Evolutionary conservation across 2,888 invertebrate species (phyloP).

Genomic region (Siphonodentalium dalli): DNA sequence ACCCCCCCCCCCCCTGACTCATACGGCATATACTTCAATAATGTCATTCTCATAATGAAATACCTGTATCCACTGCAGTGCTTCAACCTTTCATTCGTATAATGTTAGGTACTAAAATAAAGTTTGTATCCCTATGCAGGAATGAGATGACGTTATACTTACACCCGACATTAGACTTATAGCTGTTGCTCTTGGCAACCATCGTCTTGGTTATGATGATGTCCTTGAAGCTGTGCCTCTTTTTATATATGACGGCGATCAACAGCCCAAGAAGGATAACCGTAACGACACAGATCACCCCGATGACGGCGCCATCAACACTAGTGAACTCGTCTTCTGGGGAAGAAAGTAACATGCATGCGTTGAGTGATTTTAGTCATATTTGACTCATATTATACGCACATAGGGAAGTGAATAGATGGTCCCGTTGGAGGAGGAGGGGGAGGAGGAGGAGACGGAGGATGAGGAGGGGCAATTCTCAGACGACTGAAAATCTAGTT

Average conservation of each 20-base stretch:
- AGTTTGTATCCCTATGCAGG: not conserved
- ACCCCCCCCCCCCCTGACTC: no score
- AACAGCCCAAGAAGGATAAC: conserved; percentile 42
- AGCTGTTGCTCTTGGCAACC: conserved; percentile 59
- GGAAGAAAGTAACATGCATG: no score
- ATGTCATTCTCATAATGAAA: no score
- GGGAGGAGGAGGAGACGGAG: not conserved
- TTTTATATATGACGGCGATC: conserved; percentile 50
- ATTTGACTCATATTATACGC: no score
- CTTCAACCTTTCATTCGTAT: no score
- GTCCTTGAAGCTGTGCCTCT: conserved; percentile 51
- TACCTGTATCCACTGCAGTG: no score
- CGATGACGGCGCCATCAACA: conserved; percentile 42
- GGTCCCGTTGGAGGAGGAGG: not conserved
- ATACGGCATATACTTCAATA: no score
- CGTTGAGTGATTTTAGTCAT: no score
- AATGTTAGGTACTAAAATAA: no score
- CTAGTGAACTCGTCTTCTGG: conserved; percentile 13
- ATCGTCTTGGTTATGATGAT: conserved; percentile 55
- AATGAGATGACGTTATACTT: conserved; percentile 24
- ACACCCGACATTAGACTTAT: conserved; percentile 59
- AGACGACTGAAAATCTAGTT: no score
- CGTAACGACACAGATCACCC: conserved; percentile 37
- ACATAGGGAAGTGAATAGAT: not conserved
- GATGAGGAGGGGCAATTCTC: no score